Percentiles rank a stretch among this genome's conserved stretches.
phyloP scores from a whole-genome alignment of 1,140 invertebrate species.

The Galendromus occidentalis region DNA sequence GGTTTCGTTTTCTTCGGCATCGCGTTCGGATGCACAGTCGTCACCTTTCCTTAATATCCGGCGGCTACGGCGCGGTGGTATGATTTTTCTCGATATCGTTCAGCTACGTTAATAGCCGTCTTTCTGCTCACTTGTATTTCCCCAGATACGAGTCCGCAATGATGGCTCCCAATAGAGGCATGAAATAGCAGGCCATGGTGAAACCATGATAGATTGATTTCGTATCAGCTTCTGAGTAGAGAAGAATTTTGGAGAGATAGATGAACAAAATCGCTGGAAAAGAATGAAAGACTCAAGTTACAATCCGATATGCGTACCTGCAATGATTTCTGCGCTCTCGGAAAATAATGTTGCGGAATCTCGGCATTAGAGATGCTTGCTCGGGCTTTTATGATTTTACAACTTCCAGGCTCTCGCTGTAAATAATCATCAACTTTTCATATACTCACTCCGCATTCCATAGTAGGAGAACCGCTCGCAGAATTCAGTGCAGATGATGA shows the following conservation, averaged over 20 bases:
- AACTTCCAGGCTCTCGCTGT: no score
- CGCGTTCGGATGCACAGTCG: no score
- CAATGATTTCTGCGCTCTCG: no score
- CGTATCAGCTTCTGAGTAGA: constrained; percentile 40
- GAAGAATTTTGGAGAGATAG: constrained; percentile 48
- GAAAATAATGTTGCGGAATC: no score
- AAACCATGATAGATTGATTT: constrained; percentile 67
- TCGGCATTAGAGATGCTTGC: no score
- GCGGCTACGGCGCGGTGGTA: background rate
- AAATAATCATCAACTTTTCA: background rate
- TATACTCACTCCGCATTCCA: constrained; percentile 70
- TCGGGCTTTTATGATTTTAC: no score
- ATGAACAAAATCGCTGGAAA: constrained; percentile 55
- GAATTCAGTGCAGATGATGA: constrained; percentile 86
- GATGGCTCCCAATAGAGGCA: constrained; percentile 63
- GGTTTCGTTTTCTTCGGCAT: no score
- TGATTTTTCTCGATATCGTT: background rate
- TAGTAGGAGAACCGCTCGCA: constrained; percentile 90
- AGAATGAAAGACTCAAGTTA: constrained; percentile 11
- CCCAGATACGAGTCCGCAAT: constrained; percentile 67
- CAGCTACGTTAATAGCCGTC: background rate
- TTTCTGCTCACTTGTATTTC: constrained; percentile 42
- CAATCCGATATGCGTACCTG: background rate
- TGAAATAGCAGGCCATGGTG: constrained; percentile 62
- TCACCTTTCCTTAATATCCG: no score